Base-by-base conservation (phyloP, 2,797 vertebrate genomes). In the Myripristis jacobus region DNA sequence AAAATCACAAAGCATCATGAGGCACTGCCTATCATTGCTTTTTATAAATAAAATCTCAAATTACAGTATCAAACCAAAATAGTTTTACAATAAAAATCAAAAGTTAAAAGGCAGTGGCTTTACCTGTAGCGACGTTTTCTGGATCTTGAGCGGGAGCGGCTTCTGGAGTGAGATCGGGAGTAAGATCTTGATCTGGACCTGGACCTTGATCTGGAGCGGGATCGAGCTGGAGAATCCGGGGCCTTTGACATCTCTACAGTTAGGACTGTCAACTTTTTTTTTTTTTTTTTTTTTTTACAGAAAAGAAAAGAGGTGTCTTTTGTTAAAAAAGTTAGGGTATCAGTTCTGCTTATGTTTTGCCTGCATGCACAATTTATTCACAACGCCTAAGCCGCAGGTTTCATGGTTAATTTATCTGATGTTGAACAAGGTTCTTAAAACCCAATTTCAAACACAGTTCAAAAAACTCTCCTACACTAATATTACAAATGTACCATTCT, bases 51-150 rank as follows among this genome's bases (percentile, higher is more conserved):
- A n/a, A n/a, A n/a, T n/a, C n/a, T n/a, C n/a, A n/a, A n/a, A n/a
- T n/a, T n/a, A n/a, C n/a, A n/a, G n/a, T n/a, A n/a, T n/a, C n/a
- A n/a, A n/a, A 11, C 12, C 38, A 36, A 12, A 21, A 7, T 34
- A 21, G 10, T 21, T 38, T 36, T 19, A 27, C 11, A 11, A 8
- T n/a, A 19, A 24, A 31, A 51, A 19, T 29, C 2, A 7, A 3
- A 6, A 6, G 0, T 44, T 12, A 27, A n/a, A 29, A 38, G 6
- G 6, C 19, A 22, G 3, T 64, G 18, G 6, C 52, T 70, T 61
- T 92, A 99, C 98, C 98, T 98, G 71, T 99, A 96, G 1, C 96
- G 95, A 70, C 96, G 96, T 22, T 99, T 99, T 51, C 97, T 95
- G 4, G 97, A 97, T 12, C 97, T 94, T 15, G 97, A 99, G 4